phyloP scores from a whole-genome alignment of 2,888 invertebrate genomes.

The Icerya purchasi region DNA sequence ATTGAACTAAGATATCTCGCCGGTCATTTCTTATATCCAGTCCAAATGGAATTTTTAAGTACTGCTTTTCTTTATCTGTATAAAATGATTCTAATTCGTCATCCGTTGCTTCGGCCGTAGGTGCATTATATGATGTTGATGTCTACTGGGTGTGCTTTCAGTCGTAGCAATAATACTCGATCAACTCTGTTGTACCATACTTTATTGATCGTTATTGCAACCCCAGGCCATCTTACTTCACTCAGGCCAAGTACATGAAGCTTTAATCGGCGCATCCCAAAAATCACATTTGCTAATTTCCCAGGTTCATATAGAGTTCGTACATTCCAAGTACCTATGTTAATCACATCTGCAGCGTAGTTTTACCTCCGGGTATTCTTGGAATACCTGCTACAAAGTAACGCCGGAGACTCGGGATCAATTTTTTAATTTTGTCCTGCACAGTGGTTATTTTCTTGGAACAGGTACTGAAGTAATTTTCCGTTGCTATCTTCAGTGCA shows the following conservation, averaged over 20 bases:
- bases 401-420: background rate
- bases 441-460: background rate
- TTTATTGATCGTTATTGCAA: background rate
- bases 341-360: background rate
- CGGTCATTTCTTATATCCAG: too few relatives aligned
- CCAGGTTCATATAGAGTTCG: background rate
- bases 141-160: background rate
- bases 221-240: background rate
- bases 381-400: background rate
- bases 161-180: background rate
- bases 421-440: background rate
- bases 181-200: background rate
- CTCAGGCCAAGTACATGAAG: background rate
- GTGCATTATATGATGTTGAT: background rate
- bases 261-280: background rate
- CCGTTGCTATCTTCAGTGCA: background rate
- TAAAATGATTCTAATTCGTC: background rate
- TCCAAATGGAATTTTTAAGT: background rate
- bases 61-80: background rate
- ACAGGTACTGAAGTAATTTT: background rate
- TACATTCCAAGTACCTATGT: background rate
- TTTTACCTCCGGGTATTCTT: background rate
- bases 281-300: background rate
- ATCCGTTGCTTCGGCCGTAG: background rate
- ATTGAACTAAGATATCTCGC: too few relatives aligned